Conservation (phyloP, 2,797 vertebrate genomes). For the Muraenolepis orangiensis region DNA sequence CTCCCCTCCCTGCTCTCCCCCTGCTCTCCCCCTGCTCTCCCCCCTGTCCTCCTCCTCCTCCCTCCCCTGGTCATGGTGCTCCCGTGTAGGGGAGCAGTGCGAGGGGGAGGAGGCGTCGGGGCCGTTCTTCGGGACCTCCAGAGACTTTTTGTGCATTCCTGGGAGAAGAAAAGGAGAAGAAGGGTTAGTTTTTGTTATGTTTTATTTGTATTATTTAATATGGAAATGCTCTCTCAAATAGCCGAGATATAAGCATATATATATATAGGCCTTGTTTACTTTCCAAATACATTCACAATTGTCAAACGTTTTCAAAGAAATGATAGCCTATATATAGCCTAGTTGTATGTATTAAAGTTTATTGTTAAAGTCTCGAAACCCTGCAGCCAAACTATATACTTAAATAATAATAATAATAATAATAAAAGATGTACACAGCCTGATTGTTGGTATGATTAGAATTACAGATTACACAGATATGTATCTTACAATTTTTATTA, state of each 20-base stretch:
- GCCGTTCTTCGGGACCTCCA: conserved; percentile 78
- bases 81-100: conserved; percentile 39
- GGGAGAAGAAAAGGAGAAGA: conserved; percentile 15
- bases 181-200: not conserved
- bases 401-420: too few relatives aligned
- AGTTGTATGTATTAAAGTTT: too few relatives aligned
- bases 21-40: conserved; percentile 1
- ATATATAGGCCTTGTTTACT: not conserved
- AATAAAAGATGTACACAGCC: too few relatives aligned
- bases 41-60: not conserved
- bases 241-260: too few relatives aligned
- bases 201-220: not conserved
- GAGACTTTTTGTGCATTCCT: conserved; percentile 97
- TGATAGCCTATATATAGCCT: too few relatives aligned
- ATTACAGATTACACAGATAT: too few relatives aligned
- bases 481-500: too few relatives aligned
- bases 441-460: too few relatives aligned
- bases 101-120: conserved; percentile 63
- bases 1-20: conserved; percentile 34
- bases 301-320: not conserved
- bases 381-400: too few relatives aligned
- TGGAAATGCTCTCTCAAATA: not conserved
- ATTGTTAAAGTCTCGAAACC: too few relatives aligned
- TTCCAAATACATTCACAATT: not conserved
- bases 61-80: not conserved